Evolutionary conservation across 2,113 vertebrate genomes (phyloP), one percentile per base, ranked within the genome.

Genomic region (Festucalex cinctus): DNA sequence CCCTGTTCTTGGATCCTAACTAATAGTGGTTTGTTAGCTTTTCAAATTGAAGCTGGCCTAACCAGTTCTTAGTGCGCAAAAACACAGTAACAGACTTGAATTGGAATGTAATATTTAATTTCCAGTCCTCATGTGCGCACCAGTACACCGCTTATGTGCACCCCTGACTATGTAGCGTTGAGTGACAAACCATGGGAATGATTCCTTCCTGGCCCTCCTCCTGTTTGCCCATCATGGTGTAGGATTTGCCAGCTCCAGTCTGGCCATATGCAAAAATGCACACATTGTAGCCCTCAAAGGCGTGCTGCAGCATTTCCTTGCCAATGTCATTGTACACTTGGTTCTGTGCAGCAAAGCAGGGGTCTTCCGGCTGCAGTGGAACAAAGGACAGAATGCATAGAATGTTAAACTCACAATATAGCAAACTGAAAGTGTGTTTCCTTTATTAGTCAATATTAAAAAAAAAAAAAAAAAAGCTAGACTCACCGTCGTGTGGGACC

Each of bases 151-250:
- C 28, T 32, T 2, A 32, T 32, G 28, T 32, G 28, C 28, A 32
- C 28, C 28, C 28, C 28, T 32, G 28, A 32, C 28, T 2, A 32
- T 32, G 24, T 44, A 36, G 12, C n/a, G 36, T 17, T 63, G 17
- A 19, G 36, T 54, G 71, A 80, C 80, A 78, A 86, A 99, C 97
- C 97, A 94, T 95, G 63, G 97, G 97, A 73, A 99, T 99, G 85
- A 99, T 99, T 86, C 97, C 97, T 76, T 96, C 96, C 84, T 99
- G 97, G 43, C 96, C 95, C 77, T 99, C 96, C 79, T 99, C 97
- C 85, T 99, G 97, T 80, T 95, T 98, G 69, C 97, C 97, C 97
- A 99, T 99, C 97, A 99, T 99, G 0, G 97, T 99, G 60, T 99
- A 99, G 71, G 97, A 99, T 72, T 99, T 99, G 66, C 97, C 97